phyloP scores from a whole-genome alignment of 2,888 invertebrate genomes.

The Chrysotoxum bicinctum region DNA sequence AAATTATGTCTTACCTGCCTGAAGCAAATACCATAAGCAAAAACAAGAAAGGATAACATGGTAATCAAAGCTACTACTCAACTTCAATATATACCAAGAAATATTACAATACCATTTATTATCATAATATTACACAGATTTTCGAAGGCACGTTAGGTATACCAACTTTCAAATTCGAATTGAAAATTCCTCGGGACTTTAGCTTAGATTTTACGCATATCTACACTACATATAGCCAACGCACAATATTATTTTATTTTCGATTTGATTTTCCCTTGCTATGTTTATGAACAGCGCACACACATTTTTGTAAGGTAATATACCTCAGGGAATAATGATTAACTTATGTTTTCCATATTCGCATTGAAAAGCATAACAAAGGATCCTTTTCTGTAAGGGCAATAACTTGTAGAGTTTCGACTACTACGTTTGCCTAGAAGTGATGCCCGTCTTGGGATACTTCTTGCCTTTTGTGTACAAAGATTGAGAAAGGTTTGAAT shows the following conservation, averaged over 20 bases:
- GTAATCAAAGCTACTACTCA: too few relatives aligned
- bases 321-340: conserved; percentile 14
- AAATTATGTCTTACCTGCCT: too few relatives aligned
- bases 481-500: background rate
- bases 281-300: background rate
- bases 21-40: too few relatives aligned
- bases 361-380: background rate
- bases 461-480: background rate
- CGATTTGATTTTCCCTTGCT: background rate
- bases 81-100: too few relatives aligned
- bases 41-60: too few relatives aligned
- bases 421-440: conserved; percentile 23
- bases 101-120: too few relatives aligned
- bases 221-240: background rate
- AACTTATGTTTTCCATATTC: conserved; percentile 4
- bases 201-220: background rate
- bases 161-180: too few relatives aligned
- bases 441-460: background rate
- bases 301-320: background rate
- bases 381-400: background rate
- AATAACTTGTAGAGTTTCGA: conserved; percentile 10
- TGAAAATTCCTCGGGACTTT: background rate
- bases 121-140: too few relatives aligned
- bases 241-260: background rate
- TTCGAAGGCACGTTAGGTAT: too few relatives aligned